phyloP scores from a whole-genome alignment of 2,888 invertebrate genomes.

The Brachyopa scutellaris region DNA sequence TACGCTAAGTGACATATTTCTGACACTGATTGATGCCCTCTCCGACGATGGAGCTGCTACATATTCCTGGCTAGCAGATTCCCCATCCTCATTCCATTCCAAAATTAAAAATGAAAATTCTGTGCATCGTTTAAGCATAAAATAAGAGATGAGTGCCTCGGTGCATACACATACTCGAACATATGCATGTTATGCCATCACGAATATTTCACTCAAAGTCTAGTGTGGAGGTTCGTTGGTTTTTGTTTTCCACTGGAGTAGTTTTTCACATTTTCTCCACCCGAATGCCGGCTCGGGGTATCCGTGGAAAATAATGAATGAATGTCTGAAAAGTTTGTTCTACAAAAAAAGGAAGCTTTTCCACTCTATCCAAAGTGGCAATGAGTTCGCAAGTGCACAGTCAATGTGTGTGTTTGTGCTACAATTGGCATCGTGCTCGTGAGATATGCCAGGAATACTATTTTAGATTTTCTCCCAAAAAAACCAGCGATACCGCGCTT shows the following conservation, averaged over 20 bases:
- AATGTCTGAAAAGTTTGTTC: slow-evolving; percentile 34
- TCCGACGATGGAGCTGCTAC: neutral
- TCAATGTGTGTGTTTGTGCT: neutral
- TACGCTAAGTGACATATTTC: slow-evolving; percentile 45
- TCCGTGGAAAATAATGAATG: slow-evolving; percentile 24
- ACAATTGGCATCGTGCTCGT: slow-evolving; percentile 35
- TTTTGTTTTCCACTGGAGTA: too few species aligned
- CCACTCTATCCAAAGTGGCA: neutral
- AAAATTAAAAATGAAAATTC: slow-evolving; percentile 31
- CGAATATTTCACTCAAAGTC: slow-evolving; percentile 2
- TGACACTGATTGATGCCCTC: slow-evolving; percentile 56
- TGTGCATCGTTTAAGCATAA: slow-evolving; percentile 8
- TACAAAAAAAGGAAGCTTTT: neutral
- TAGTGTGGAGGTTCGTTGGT: too few species aligned
- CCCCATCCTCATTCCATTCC: neutral
- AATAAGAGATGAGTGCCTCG: neutral
- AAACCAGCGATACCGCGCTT: too few species aligned
- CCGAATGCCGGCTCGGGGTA: neutral
- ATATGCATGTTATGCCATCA: neutral
- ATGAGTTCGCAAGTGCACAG: neutral
- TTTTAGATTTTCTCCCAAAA: slow-evolving; percentile 42
- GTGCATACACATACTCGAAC: neutral
- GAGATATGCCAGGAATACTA: neutral
- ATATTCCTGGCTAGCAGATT: neutral
- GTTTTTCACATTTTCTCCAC: neutral